phyloP scores from a whole-genome alignment of 1,140 invertebrate species.

The Drosophila sucinea region DNA sequence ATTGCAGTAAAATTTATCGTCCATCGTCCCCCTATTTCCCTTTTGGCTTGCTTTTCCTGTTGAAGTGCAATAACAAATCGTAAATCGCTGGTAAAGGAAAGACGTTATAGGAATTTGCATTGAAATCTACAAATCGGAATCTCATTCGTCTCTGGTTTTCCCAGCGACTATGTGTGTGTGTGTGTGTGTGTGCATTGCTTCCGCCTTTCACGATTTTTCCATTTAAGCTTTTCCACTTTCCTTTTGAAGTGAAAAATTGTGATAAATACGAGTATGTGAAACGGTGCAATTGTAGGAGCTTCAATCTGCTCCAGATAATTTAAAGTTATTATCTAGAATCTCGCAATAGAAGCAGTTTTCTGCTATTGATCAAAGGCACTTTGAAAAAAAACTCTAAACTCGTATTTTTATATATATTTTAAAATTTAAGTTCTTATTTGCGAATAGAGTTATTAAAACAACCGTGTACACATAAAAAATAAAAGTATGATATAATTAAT shows the following conservation, averaged over 20 bases:
- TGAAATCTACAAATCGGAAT: neutral
- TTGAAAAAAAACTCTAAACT: too few relatives aligned
- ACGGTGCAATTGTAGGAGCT: too few relatives aligned
- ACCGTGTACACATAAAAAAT: too few relatives aligned
- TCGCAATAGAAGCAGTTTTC: too few relatives aligned
- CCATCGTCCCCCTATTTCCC: neutral
- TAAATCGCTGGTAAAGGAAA: conserved; percentile 7
- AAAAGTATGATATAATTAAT: too few relatives aligned
- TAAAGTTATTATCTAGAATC: too few relatives aligned
- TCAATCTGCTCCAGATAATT: too few relatives aligned
- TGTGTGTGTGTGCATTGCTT: conserved; percentile 35
- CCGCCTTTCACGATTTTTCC: conserved; percentile 32
- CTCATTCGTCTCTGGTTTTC: too few relatives aligned
- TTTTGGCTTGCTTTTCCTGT: neutral
- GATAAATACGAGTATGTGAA: neutral
- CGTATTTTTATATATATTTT: too few relatives aligned
- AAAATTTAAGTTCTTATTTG: too few relatives aligned
- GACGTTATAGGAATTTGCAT: conserved; percentile 27
- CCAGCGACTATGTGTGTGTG: neutral
- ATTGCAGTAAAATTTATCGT: neutral
- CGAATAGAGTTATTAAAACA: too few relatives aligned
- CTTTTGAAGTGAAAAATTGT: neutral
- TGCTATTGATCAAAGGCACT: too few relatives aligned
- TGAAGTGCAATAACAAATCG: conserved; percentile 25
- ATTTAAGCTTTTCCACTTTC: conserved; percentile 41